Conservation (phyloP, 2,888 invertebrate species). For the Sphecodes monilicornis region DNA sequence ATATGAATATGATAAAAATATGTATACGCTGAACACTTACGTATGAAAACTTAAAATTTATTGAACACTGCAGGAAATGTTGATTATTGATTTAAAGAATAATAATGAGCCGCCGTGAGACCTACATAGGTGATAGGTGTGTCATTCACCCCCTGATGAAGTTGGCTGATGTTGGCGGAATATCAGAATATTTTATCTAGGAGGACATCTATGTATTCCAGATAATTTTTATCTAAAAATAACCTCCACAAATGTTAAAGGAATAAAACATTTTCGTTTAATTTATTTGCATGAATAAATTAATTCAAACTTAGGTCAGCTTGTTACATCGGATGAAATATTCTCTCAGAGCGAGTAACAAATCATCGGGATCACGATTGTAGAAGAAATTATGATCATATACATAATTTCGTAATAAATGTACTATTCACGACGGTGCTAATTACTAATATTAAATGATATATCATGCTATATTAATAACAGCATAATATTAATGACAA, state of each 20-base stretch:
- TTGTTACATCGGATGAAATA: not conserved
- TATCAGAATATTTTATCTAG: not conserved
- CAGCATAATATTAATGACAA: not conserved
- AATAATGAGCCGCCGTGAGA: not conserved
- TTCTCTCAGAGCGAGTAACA: not conserved
- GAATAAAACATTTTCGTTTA: not conserved
- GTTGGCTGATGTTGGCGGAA: not conserved
- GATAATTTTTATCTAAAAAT: not conserved
- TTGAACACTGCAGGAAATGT: not conserved
- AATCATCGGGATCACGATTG: not conserved
- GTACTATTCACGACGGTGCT: not conserved
- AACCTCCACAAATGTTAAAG: not conserved
- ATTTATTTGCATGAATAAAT: not conserved
- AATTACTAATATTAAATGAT: not conserved
- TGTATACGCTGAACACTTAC: no score
- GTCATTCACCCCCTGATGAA: conserved; percentile 5
- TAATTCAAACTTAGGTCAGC: not conserved
- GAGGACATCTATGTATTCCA: no score
- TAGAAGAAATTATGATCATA: not conserved
- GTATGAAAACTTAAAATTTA: not conserved
- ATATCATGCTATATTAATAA: not conserved
- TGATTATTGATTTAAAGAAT: not conserved
- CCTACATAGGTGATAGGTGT: not conserved
- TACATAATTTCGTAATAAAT: not conserved
- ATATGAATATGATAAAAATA: no score